Evolutionary conservation across 1,140 invertebrate genomes (phyloP), one percentile per base, ranked within the genome.

Genomic region (Halyomorpha halys): DNA sequence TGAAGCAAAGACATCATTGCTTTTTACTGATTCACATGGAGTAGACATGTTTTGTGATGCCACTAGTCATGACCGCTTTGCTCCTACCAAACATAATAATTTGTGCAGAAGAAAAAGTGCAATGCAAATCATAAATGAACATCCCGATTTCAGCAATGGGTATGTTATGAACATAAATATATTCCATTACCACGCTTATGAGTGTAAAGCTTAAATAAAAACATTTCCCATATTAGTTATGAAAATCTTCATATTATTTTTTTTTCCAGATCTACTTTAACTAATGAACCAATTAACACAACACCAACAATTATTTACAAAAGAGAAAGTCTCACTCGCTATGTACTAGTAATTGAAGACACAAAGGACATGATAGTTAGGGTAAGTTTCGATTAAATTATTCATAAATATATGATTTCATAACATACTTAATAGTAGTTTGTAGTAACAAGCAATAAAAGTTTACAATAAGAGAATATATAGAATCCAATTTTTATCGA

Each of bases 1-100:
- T 16, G 74, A 76, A 60, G 75, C 80, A 9, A 75, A 76, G 49
- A 78, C 77, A 18, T 82, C 80, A 0, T 74, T 83, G 51, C 79
- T 83, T 78, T 82, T 80, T 69, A 66, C 68, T 8, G 73, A 77
- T 68, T 71, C 73, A 8, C 71, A 74, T 21, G 72, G 79, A 68
- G 75, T 82, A 0, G 75, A 73, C 0, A 76, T 80, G 67, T 85
- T 85, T 71, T 85, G 84, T 68, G 81, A 84, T 68, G 75, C 78
- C 44, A 74, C 76, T 5, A 80, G 77, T 61, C 84, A 86, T 71
- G 79, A 85, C 70, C 71, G 75, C 21, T 77, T 79, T 61, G 80
- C 82, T 1, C 84, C 83, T 0, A 86, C 82, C n/a, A 83, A 83
- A 71, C 85, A 86, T 44, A 86, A 86, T 73, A 74, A 79, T 18